Conservation (phyloP, 2,797 vertebrate species). For the Eulemur mongoz region DNA sequence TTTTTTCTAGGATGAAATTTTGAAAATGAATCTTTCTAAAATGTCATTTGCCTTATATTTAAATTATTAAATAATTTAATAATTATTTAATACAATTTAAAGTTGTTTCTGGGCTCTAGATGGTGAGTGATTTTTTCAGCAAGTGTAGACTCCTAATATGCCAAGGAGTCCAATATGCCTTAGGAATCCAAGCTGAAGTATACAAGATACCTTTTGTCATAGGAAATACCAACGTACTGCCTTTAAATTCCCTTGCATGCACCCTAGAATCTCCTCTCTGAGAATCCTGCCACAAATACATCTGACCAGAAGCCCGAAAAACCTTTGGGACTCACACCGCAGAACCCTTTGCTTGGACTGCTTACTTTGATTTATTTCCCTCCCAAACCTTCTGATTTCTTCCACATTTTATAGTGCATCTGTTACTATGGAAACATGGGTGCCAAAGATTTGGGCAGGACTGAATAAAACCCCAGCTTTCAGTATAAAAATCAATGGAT, state of each 20-base stretch:
- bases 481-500: slow-evolving; percentile 5
- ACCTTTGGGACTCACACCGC: not conserved
- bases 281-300: not conserved
- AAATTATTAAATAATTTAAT: not conserved
- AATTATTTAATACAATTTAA: no score
- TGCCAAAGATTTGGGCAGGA: not conserved
- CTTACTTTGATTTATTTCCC: slow-evolving; percentile 35
- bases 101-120: not conserved
- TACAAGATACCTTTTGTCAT: not conserved
- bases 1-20: not conserved
- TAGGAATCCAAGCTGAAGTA: not conserved
- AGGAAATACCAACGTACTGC: not conserved
- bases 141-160: not conserved
- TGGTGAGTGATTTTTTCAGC: not conserved
- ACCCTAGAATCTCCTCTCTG: not conserved
- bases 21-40: slow-evolving; percentile 13
- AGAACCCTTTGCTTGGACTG: not conserved
- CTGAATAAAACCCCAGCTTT: slow-evolving; percentile 36
- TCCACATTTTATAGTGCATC: not conserved
- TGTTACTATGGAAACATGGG: slow-evolving; percentile 38
- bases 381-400: not conserved
- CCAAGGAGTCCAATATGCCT: not conserved
- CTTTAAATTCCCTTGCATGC: not conserved
- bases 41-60: slow-evolving; percentile 24
- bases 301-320: not conserved